Evolutionary conservation across 2,113 vertebrate genomes (phyloP), one percentile per base, ranked within the genome.

Genomic region (Microtus pennsylvanicus): DNA sequence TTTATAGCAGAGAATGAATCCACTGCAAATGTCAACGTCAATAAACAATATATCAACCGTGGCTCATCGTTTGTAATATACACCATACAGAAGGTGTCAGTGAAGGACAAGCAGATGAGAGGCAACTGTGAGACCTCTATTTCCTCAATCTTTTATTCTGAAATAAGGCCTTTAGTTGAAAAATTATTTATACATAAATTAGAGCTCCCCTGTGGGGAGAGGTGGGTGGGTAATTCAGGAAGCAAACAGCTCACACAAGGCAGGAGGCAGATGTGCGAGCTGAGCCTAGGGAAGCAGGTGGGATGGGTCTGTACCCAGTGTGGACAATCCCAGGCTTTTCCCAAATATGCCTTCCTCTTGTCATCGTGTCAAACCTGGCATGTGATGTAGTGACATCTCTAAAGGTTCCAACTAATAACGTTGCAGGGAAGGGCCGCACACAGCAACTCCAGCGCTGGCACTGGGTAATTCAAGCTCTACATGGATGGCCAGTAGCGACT

Each of bases 251-350:
- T 52, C 33, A 7, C 81, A 45, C 47, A 70, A 87, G 80, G n/a
- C 52, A 88, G 22, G 47, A 81, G 55, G 83, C 22, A 38, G 58
- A 45, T 9, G n/a, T 78, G 63, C 22, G 3, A 4, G 67, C 19
- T 47, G 42, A 87, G 21, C 74, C 21, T 75, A 26, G 67, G 45
- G 55, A 83, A 42, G 35, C 24, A 26, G 33, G 30, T n/a, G 81
- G 33, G 91, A 13, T 75, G 95, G 70, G 16, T 69, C 63, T 92
- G 35, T 69, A 55, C 61, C 35, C 30, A 47, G 35, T 67, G 72
- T 87, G 24, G 72, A 77, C 88, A 83, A 87, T 78, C 74, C 86
- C 19, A 93, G 58, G 42, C 21, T 85, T 78, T 94, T 38, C 45
- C 52, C 63, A 35, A 33, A 42, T 69, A 26, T 7, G 47, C 19